Evolutionary conservation across 2,888 invertebrate species (phyloP).

Genomic region (Idaea dimidiata): DNA sequence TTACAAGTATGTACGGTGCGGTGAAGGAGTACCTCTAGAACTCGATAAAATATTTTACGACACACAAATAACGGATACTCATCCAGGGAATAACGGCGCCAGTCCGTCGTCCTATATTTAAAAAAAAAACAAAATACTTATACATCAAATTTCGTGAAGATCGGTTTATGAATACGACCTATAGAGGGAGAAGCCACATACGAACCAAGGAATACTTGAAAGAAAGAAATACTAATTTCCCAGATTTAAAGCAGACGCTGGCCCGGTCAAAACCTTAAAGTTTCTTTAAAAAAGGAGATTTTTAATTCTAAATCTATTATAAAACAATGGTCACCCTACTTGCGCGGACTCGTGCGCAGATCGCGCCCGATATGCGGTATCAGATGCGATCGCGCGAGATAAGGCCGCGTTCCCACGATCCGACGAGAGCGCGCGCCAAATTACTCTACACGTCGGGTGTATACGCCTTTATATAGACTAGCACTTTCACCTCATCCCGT

Average conservation of each 20-base stretch:
- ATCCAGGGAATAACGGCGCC: too few relatives aligned
- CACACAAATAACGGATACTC: too few relatives aligned
- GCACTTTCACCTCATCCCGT: background rate
- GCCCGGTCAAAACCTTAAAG: background rate
- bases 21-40: too few relatives aligned
- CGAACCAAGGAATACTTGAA: too few relatives aligned
- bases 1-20: too few relatives aligned
- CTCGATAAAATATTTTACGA: too few relatives aligned
- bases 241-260: too few relatives aligned
- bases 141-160: too few relatives aligned
- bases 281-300: background rate
- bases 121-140: too few relatives aligned
- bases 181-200: background rate
- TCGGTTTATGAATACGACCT: background rate
- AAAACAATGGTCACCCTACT: conserved; percentile 20
- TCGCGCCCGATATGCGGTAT: conserved; percentile 55
- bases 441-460: conserved; percentile 11
- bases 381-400: conserved; percentile 57
- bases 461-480: conserved; percentile 10
- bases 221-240: too few relatives aligned
- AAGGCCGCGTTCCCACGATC: conserved; percentile 49
- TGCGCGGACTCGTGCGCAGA: conserved; percentile 52
- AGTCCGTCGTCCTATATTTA: too few relatives aligned
- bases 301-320: background rate
- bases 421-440: conserved; percentile 35